Conservation (phyloP, 2,888 invertebrate genomes). For the Masnerella sp. region DNA sequence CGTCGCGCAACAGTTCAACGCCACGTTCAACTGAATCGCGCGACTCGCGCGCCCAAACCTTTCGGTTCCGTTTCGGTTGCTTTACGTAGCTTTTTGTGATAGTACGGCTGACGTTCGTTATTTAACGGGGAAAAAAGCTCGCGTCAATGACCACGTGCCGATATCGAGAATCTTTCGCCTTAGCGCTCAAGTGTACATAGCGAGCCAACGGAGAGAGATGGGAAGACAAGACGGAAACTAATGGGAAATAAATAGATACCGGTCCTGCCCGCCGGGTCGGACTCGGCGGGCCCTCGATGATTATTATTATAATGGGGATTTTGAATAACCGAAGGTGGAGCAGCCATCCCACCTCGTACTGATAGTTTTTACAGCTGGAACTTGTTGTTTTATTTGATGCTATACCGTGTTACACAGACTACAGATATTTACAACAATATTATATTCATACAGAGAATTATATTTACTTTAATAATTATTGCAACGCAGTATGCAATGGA, state of each 20-base stretch:
- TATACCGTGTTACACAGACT: constrained; percentile 78
- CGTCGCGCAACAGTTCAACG: constrained; percentile 74
- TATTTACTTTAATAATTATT: constrained; percentile 77
- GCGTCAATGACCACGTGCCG: too few relatives aligned
- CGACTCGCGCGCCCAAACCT: neutral
- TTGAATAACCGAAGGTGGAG: constrained; percentile 75
- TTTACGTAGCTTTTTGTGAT: too few relatives aligned
- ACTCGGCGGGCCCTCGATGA: neutral
- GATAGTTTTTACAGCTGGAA: constrained; percentile 75
- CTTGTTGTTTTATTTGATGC: constrained; percentile 78
- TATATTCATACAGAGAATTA: constrained; percentile 78
- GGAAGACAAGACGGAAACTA: too few relatives aligned
- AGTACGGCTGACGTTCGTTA: too few relatives aligned
- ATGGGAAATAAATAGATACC: too few relatives aligned
- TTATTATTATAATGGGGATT: constrained; percentile 45
- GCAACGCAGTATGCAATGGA: constrained; percentile 75
- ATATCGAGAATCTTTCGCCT: too few relatives aligned
- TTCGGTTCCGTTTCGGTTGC: neutral
- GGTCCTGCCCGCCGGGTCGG: too few relatives aligned
- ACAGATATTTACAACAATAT: constrained; percentile 78
- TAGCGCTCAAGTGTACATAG: too few relatives aligned
- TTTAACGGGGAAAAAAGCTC: too few relatives aligned
- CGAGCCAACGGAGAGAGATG: too few relatives aligned
- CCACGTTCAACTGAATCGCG: constrained; percentile 73
- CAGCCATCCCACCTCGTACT: constrained; percentile 78